Evolutionary conservation across 2,113 vertebrate genomes (phyloP).

Genomic region (Xenus cinereus): DNA sequence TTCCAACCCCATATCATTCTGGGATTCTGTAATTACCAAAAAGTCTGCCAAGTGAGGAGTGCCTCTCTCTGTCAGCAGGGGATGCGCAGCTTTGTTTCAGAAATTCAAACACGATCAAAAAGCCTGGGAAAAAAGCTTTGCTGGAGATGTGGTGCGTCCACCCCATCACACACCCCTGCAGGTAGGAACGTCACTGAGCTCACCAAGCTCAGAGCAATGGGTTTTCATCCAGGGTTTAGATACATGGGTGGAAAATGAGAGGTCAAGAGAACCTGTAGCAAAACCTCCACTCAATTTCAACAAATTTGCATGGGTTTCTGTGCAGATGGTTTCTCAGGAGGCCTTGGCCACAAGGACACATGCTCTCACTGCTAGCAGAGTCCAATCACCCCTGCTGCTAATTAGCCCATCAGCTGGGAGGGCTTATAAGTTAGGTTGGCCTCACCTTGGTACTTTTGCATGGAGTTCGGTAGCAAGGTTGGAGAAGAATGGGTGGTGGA

Average conservation of each 20-base stretch:
- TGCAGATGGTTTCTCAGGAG: neutral
- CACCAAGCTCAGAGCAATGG: fast-evolving
- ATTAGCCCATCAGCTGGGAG: neutral
- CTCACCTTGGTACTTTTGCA: fast-evolving
- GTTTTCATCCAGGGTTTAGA: fast-evolving
- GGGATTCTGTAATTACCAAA: neutral
- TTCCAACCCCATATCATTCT: too few species aligned
- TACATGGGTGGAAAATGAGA: neutral
- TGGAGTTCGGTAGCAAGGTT: fast-evolving
- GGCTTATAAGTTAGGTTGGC: neutral
- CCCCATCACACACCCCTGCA: neutral
- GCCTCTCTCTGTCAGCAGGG: neutral
- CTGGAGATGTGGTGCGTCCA: neutral
- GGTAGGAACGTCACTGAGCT: neutral
- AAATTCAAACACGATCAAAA: neutral
- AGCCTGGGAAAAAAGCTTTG: neutral
- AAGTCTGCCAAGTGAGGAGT: fast-evolving
- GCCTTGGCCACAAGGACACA: fast-evolving
- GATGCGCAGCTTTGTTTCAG: neutral
- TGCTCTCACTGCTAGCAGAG: neutral
- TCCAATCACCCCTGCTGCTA: neutral
- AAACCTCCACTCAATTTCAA: neutral
- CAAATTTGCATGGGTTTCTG: neutral
- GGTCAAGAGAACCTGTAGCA: neutral
- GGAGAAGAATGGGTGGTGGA: neutral